Percentiles rank a stretch among this genome's conserved stretches.
Evolutionary conservation across 2,888 invertebrate species (phyloP).

Genomic region (Andrena camellia): DNA sequence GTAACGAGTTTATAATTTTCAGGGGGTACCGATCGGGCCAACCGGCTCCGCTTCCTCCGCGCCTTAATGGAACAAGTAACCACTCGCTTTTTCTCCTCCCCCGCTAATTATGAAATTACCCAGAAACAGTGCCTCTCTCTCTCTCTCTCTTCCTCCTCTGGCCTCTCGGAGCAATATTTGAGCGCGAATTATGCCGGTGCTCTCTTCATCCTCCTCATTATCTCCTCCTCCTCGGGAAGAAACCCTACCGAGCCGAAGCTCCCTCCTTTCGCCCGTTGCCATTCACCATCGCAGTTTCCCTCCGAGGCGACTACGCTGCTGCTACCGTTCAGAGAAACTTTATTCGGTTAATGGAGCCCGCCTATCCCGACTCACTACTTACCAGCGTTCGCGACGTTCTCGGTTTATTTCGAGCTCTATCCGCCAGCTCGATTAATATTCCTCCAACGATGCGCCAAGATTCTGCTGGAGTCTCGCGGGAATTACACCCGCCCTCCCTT

Average conservation of each 20-base stretch:
- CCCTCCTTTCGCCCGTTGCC: conserved; percentile 19
- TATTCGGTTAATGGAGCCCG: conserved; percentile 68
- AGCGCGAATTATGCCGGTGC: conserved; percentile 75
- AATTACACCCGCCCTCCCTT: background rate
- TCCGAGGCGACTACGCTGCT: conserved; percentile 16
- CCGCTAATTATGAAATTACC: conserved; percentile 73
- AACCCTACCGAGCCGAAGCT: conserved; percentile 1
- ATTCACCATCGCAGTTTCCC: conserved; percentile 37
- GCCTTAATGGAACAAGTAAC: conserved; percentile 64
- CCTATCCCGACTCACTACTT: background rate
- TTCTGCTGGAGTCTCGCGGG: background rate
- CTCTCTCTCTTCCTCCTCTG: background rate
- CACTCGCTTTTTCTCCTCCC: conserved; percentile 57
- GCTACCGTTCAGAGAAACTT: conserved; percentile 54
- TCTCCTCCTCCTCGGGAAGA: conserved; percentile 40
- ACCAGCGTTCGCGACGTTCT: background rate
- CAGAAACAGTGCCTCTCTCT: conserved; percentile 55
- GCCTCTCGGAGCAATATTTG: conserved; percentile 64
- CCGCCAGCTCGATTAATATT: conserved; percentile 37
- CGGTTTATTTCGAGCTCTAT: conserved; percentile 19
- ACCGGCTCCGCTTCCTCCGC: conserved; percentile 24
- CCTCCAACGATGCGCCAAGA: conserved; percentile 28
- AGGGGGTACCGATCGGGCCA: conserved; percentile 50
- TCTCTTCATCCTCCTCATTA: conserved; percentile 77
- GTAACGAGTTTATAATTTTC: conserved; percentile 70